Evolutionary conservation across 2,888 invertebrate species (phyloP).

Genomic region (Bellardia bayeri): DNA sequence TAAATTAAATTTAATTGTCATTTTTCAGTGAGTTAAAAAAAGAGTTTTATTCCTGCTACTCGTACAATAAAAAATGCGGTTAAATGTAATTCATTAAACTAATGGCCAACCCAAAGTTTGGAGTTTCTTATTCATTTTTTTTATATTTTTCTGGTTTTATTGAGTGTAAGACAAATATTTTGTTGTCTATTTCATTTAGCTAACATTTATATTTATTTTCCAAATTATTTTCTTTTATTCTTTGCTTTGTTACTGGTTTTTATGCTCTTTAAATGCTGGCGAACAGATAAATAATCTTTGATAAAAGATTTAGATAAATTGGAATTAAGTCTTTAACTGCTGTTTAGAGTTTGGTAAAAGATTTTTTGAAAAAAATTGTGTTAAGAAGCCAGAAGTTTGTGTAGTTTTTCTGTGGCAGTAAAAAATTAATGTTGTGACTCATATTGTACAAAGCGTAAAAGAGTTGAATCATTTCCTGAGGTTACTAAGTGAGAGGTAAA

Average conservation of each 20-base stretch:
- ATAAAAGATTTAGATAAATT: neutral
- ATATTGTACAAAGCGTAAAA: no score
- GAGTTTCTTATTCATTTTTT: neutral
- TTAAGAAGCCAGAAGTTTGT: no score
- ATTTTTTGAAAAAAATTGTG: no score
- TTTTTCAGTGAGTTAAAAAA: slow-evolving; percentile 36
- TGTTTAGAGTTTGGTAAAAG: no score
- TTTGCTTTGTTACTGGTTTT: no score
- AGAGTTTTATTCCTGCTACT: neutral
- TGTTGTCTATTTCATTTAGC: neutral
- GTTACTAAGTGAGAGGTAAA: no score
- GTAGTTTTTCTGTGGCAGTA: no score
- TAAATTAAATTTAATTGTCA: slow-evolving; percentile 60
- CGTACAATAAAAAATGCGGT: slow-evolving; percentile 18
- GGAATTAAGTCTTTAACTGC: no score
- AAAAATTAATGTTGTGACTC: no score
- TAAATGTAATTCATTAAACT: slow-evolving; percentile 47
- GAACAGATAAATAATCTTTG: neutral
- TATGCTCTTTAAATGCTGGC: neutral
- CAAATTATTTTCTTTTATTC: neutral
- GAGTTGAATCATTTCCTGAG: no score
- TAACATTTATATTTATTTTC: slow-evolving; percentile 8
- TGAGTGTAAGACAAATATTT: neutral
- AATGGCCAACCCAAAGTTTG: slow-evolving; percentile 40
- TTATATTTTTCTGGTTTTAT: neutral